Evolutionary conservation across 2,113 vertebrate species (phyloP).

Genomic region (Salvelinus namaycush): DNA sequence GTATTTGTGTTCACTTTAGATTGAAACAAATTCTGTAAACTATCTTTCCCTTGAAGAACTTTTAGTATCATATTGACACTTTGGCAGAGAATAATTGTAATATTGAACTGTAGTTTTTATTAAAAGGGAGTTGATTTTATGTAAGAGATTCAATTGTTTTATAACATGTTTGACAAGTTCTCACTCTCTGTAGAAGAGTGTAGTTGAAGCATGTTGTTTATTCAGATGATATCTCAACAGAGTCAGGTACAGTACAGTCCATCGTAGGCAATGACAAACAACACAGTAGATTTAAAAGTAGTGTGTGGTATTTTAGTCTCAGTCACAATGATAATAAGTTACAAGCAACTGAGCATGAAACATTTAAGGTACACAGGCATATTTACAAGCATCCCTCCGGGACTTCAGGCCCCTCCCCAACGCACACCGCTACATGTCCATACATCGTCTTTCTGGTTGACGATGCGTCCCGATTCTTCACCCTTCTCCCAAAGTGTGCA

Average conservation of each 20-base stretch:
- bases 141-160: too few species aligned
- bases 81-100: too few species aligned
- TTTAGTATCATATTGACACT: too few species aligned
- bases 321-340: constrained; percentile 67
- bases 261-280: constrained; percentile 58
- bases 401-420: constrained; percentile 26
- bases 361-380: constrained; percentile 58
- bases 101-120: too few species aligned
- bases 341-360: constrained; percentile 66
- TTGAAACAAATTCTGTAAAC: too few species aligned
- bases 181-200: not conserved
- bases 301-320: constrained; percentile 45
- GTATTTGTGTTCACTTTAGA: too few species aligned
- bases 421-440: constrained; percentile 24
- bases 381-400: constrained; percentile 72
- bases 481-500: too few species aligned
- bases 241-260: constrained; percentile 53
- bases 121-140: too few species aligned
- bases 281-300: constrained; percentile 56
- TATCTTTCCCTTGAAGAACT: too few species aligned
- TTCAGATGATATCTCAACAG: constrained; percentile 59
- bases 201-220: constrained; percentile 46
- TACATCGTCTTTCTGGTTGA: not conserved
- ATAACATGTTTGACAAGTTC: too few species aligned
- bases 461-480: too few species aligned